These are phyloP conservation scores for Zoanthus sociatus DNA, from an alignment of 92 coral and sea anemone species.

Conservation along the genomic window DNA sequence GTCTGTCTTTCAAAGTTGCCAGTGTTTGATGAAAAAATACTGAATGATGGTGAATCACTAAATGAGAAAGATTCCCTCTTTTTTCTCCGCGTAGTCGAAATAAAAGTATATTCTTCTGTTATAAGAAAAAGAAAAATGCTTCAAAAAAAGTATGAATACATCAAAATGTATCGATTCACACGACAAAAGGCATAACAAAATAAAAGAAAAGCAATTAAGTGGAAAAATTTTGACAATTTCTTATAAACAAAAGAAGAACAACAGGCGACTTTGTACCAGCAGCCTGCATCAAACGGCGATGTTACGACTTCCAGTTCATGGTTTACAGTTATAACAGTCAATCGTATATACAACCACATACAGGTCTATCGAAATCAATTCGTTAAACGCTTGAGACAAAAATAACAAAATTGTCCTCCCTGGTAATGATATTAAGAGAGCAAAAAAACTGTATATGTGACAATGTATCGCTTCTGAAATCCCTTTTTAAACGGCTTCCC, in stretches of 20 bases:
- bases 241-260: constrained; percentile 26
- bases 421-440: not conserved
- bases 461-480: constrained; percentile 8
- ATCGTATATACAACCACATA: constrained; percentile 38
- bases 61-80: not conserved
- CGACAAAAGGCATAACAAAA: constrained; percentile 22
- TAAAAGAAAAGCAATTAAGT: constrained; percentile 30
- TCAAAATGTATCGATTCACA: not conserved
- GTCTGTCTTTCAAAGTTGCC: not conserved
- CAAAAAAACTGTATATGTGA: constrained; percentile 3
- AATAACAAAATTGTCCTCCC: not conserved
- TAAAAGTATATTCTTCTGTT: not conserved
- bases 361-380: constrained; percentile 10
- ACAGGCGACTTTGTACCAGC: not conserved
- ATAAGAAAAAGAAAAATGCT: not conserved
- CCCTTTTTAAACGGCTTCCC: not conserved
- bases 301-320: not conserved
- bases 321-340: not conserved
- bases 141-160: not conserved
- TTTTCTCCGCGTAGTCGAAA: not conserved
- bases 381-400: constrained; percentile 19
- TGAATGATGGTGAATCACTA: not conserved
- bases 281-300: constrained; percentile 2
- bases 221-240: constrained; percentile 24
- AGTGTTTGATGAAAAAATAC: not conserved